Evolutionary conservation across 2,797 vertebrate species (phyloP).

Genomic region (Luscinia megarhynchos): DNA sequence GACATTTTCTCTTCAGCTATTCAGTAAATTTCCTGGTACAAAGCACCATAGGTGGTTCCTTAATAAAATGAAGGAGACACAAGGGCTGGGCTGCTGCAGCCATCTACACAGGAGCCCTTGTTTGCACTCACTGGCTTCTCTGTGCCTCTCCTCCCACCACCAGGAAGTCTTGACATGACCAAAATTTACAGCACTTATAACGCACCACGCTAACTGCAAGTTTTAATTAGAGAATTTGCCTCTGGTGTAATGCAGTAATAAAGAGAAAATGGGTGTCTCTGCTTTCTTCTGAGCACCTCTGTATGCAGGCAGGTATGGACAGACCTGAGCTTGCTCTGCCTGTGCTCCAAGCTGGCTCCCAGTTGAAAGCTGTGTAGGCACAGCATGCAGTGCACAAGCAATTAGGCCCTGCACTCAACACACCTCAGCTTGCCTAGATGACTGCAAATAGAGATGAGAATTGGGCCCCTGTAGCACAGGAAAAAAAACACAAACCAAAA

Average conservation of each 20-base stretch:
- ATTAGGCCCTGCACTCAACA: neutral
- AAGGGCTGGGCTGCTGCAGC: neutral
- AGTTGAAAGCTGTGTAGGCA: neutral
- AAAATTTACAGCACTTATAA: neutral
- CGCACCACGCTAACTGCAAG: neutral
- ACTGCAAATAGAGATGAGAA: neutral
- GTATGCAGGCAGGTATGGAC: constrained; percentile 28
- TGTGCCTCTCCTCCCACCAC: neutral
- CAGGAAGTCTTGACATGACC: neutral
- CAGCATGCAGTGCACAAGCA: neutral
- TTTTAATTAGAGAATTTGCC: constrained; percentile 59
- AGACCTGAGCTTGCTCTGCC: constrained; percentile 43
- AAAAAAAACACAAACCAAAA: accelerated
- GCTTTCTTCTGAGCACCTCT: neutral
- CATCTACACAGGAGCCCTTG: neutral
- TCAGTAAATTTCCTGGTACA: neutral
- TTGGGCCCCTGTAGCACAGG: neutral
- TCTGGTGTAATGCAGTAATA: constrained; percentile 46
- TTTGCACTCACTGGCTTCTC: neutral
- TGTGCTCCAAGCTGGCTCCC: neutral
- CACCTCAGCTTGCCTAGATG: neutral
- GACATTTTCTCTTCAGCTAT: neutral
- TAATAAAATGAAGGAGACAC: accelerated
- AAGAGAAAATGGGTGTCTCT: constrained; percentile 18
- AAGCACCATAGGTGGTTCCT: neutral